These are phyloP conservation scores for Aldabrachelys gigantea DNA, from an alignment of 2,113 vertebrate genomes.

Conservation along the genomic window DNA sequence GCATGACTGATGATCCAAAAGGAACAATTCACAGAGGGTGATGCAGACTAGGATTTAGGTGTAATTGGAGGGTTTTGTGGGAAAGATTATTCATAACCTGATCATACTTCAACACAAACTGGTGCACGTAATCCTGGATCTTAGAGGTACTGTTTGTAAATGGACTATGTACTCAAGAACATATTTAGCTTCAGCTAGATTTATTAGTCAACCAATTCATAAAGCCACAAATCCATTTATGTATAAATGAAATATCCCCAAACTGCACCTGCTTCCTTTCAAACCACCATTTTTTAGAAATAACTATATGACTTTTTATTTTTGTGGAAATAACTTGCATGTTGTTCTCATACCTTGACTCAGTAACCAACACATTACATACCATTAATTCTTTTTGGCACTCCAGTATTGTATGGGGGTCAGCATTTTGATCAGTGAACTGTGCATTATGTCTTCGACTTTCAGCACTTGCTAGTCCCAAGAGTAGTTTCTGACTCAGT, in stretches of 20 bases:
- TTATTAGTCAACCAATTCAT: not conserved
- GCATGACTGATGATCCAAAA: not conserved
- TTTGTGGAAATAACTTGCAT: not conserved
- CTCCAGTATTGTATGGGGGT: conserved; percentile 70
- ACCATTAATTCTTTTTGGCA: conserved; percentile 83
- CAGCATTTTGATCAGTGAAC: conserved; percentile 44
- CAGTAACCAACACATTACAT: conserved; percentile 2
- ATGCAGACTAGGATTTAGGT: not conserved
- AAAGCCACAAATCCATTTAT: not conserved
- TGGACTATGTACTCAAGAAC: no score
- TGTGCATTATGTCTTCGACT: conserved; percentile 70
- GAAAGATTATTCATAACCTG: not conserved
- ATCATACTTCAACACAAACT: not conserved
- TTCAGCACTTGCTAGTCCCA: conserved; percentile 87
- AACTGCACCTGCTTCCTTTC: not conserved
- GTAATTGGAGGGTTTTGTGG: not conserved
- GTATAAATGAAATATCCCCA: not conserved
- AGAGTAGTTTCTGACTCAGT: conserved; percentile 84
- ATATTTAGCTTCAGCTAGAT: not conserved
- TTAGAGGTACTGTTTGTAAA: no score
- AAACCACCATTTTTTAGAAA: not conserved
- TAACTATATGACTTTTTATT: not conserved
- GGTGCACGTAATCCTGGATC: not conserved
- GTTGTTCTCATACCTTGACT: not conserved
- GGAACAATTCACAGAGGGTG: not conserved